phyloP scores from a whole-genome alignment of 1,140 invertebrate species.

The Subanguina moxae region DNA sequence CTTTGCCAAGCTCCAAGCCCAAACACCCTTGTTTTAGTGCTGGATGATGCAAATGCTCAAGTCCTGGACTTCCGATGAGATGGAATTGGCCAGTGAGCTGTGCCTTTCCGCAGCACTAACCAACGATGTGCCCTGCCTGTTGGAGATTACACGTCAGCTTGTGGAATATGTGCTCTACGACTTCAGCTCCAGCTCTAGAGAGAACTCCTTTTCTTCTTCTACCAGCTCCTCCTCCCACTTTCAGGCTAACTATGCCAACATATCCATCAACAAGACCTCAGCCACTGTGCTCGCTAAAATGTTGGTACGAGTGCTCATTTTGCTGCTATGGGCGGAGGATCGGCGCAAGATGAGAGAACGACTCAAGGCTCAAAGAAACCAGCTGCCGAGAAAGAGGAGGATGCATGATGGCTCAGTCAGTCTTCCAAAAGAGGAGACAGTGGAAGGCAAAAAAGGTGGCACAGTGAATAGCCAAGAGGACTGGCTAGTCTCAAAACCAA shows the following conservation, averaged over 20 bases:
- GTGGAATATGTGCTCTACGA: conserved; percentile 27
- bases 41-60: conserved; percentile 42
- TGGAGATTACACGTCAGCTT: conserved; percentile 28
- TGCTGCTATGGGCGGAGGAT: conserved; percentile 37
- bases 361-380: conserved; percentile 11
- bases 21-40: conserved; percentile 17
- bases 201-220: conserved; percentile 1
- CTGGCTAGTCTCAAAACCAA: not conserved
- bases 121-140: conserved; percentile 27
- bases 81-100: conserved; percentile 36
- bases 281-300: conserved; percentile 38
- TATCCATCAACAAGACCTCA: conserved; percentile 13
- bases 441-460: conserved; percentile 7
- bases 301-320: conserved; percentile 34
- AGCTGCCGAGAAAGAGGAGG: conserved; percentile 18
- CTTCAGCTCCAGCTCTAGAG: not conserved
- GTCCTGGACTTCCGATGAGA: conserved; percentile 21
- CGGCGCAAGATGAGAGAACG: conserved; percentile 10
- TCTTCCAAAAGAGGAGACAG: conserved; percentile 1
- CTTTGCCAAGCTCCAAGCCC: not conserved
- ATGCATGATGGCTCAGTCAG: not conserved
- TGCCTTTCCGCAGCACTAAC: conserved; percentile 40
- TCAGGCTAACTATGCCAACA: conserved; percentile 12
- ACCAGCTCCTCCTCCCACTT: conserved; percentile 3
- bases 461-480: not conserved